These are phyloP conservation scores for Drosophila willistoni DNA, from an alignment of 1,140 invertebrate species.

Conservation along the genomic window DNA sequence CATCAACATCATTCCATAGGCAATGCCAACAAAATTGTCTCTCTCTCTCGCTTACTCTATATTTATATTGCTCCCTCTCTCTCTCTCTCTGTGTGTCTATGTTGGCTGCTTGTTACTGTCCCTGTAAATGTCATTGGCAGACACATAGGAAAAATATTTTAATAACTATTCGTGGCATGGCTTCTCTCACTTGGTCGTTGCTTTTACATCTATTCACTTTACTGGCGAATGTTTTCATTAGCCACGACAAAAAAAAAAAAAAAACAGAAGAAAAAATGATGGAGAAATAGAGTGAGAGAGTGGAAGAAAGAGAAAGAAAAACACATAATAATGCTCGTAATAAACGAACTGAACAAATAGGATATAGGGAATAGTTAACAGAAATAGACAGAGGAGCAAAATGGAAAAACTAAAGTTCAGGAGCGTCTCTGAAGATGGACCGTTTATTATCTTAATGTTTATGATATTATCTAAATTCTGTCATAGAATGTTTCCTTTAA, in stretches of 20 bases:
- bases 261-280: constrained; percentile 9
- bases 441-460: neutral
- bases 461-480: too few relatives aligned
- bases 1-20: constrained; percentile 40
- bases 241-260: constrained; percentile 37
- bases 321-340: constrained; percentile 3
- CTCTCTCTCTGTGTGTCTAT: constrained; percentile 19
- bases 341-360: constrained; percentile 14
- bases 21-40: constrained; percentile 52
- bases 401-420: neutral
- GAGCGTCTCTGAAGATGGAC: neutral
- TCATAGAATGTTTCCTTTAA: too few relatives aligned
- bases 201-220: constrained; percentile 29
- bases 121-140: constrained; percentile 64
- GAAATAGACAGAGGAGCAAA: neutral
- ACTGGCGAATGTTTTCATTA: constrained; percentile 74
- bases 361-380: neutral
- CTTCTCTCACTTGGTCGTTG: constrained; percentile 42
- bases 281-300: neutral
- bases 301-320: neutral
- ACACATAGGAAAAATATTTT: constrained; percentile 73
- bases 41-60: constrained; percentile 21
- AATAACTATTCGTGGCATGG: constrained; percentile 61
- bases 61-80: constrained; percentile 4
- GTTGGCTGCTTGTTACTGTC: constrained; percentile 41